These are phyloP conservation scores for Varanus salvator DNA, from an alignment of 2,113 vertebrate species.

Conservation along the genomic window DNA sequence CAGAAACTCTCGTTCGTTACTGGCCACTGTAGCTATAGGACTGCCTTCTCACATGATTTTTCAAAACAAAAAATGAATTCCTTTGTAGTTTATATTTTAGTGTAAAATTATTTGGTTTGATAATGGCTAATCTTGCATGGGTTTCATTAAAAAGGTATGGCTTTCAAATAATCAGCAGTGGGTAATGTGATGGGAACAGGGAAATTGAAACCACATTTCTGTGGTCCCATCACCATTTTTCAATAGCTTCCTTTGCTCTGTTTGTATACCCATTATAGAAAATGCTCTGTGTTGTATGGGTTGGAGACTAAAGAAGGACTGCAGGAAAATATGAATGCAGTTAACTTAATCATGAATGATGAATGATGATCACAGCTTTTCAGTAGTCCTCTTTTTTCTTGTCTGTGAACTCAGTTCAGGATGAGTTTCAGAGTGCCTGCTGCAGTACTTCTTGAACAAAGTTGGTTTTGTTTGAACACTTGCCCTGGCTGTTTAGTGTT, in stretches of 20 bases:
- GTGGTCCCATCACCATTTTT: not conserved
- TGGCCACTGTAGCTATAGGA: not conserved
- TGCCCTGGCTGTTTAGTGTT: slow-evolving; percentile 65
- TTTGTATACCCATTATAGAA: not conserved
- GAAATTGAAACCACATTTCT: not conserved
- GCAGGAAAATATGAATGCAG: slow-evolving; percentile 23
- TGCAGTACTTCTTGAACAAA: slow-evolving; percentile 60
- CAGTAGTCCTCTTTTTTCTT: slow-evolving; percentile 35
- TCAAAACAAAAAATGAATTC: no score
- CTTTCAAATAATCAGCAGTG: not conserved
- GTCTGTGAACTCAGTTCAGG: slow-evolving; percentile 59
- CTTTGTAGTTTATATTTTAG: not conserved
- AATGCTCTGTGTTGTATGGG: not conserved
- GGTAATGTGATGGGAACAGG: not conserved
- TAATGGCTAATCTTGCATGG: not conserved
- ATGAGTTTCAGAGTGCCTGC: slow-evolving; percentile 55
- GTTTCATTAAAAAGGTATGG: no score
- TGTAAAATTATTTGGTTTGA: not conserved
- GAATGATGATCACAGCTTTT: slow-evolving; percentile 24
- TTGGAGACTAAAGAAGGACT: slow-evolving; percentile 25
- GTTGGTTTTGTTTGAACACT: slow-evolving; percentile 75
- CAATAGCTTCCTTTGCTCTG: not conserved
- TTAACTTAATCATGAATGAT: slow-evolving; percentile 54
- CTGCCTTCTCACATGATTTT: not conserved
- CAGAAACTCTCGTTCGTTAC: not conserved